Evolutionary conservation across 2,113 vertebrate species (phyloP).

Genomic region (Zonotrichia leucophrys): DNA sequence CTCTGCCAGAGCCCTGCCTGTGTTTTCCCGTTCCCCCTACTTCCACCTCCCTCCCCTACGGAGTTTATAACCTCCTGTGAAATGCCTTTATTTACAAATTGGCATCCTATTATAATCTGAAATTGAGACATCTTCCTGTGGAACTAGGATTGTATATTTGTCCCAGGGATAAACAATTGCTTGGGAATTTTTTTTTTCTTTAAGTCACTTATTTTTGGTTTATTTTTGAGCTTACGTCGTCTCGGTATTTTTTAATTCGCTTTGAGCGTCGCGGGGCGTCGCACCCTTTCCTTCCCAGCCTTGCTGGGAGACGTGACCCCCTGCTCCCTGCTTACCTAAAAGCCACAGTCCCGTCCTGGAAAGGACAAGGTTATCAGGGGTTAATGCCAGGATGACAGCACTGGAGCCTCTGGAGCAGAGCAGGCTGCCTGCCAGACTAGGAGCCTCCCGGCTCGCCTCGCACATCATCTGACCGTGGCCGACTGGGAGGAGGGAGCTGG

Average conservation of each 20-base stretch:
- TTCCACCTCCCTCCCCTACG: neutral
- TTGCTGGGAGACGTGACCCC: neutral
- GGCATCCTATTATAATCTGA: slow-evolving; percentile 62
- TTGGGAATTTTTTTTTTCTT: slow-evolving; percentile 18
- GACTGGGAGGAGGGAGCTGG: slow-evolving; percentile 32
- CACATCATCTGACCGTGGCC: slow-evolving; percentile 79
- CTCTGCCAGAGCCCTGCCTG: neutral
- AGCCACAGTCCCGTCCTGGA: neutral
- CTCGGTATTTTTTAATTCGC: neutral
- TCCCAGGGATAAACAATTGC: slow-evolving; percentile 57
- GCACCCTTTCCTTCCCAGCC: neutral
- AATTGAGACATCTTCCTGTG: slow-evolving; percentile 56
- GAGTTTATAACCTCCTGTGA: slow-evolving; percentile 54
- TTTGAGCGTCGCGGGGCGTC: rapidly evolving
- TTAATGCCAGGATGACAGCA: slow-evolving; percentile 82
- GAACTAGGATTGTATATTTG: slow-evolving; percentile 50
- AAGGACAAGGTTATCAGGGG: slow-evolving; percentile 81
- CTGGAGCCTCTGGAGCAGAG: slow-evolving; percentile 82
- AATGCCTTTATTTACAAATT: slow-evolving; percentile 62
- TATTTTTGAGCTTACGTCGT: neutral
- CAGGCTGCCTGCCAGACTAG: slow-evolving; percentile 86
- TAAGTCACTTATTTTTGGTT: neutral
- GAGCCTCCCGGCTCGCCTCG: slow-evolving; percentile 77
- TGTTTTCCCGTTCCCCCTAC: neutral
- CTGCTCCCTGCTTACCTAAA: neutral